Evolutionary conservation across 2,113 vertebrate genomes (phyloP), one percentile per base, ranked within the genome.

Genomic region (Halcyon senegalensis): DNA sequence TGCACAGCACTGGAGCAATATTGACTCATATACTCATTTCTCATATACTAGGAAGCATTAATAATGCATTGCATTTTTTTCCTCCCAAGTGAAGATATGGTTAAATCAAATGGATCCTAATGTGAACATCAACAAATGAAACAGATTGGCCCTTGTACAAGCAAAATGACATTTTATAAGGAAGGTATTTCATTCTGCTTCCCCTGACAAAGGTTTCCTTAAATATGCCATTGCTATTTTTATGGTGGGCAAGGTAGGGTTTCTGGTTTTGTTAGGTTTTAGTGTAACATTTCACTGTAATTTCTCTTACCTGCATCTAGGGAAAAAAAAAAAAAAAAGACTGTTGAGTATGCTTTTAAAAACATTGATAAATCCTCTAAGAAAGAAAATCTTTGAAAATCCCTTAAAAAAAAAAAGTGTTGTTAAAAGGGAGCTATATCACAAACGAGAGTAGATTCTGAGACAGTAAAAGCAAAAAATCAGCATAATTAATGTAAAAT

Each of bases 51-150:
- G 53, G 50, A 90, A 66, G 25, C 93, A 97, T 97, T 93, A 96
- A 96, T 96, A 97, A 97, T 93, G 62, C 46, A 90, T 89, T 58
- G 18, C 27, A 25, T 37, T 88, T 87, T 89, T 7, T 84, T 76
- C 25, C 51, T 89, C 73, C 17, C 4, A 94, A 90, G 82, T 80
- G 74, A 96, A 96, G 92, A 93, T 83, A 94, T 16, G 23, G 55
- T 96, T 97, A 95, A 97, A 97, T 95, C 89, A 90, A 96, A 95
- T 50, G 48, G 84, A 69, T 76, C 95, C 68, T 92, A 89, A 93
- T 59, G 69, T 80, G 89, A 94, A 85, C 51, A 67, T 87, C 89
- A 92, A 94, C 73, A 91, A 94, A 94, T 69, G 78, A 96, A 94
- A 89, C 43, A 94, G 37, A 93, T 87, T 91, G 70, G 76, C 66